These are phyloP conservation scores for Agelas oroides DNA, from an alignment of 37 sponge, comb jelly and placozoan genomes.

Conservation along the genomic window DNA sequence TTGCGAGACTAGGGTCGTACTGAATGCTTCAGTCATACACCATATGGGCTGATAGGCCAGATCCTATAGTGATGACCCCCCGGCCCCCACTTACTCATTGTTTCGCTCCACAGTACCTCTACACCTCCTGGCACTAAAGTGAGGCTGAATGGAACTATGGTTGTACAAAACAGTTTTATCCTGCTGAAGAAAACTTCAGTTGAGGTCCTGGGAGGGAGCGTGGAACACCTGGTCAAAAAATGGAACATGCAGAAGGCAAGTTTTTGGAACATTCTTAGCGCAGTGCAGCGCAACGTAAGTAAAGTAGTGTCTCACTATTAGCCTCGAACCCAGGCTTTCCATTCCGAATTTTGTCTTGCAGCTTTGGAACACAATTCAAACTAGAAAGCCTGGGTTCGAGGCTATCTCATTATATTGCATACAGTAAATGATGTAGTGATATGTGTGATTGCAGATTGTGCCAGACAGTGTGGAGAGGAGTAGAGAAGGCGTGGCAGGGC, in stretches of 20 bases:
- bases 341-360: too few relatives aligned
- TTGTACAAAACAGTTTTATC: conserved; percentile 66
- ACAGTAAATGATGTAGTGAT: too few relatives aligned
- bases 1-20: too few relatives aligned
- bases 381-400: too few relatives aligned
- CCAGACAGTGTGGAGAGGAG: conserved; percentile 44
- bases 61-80: neutral
- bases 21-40: neutral
- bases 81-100: neutral
- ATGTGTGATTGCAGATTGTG: conserved; percentile 15
- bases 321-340: too few relatives aligned
- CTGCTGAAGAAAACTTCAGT: conserved; percentile 42
- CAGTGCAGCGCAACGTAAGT: too few relatives aligned
- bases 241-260: conserved; percentile 33
- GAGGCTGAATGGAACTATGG: conserved; percentile 34
- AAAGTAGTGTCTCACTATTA: too few relatives aligned
- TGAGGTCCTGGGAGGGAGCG: conserved; percentile 59
- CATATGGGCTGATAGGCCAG: too few relatives aligned
- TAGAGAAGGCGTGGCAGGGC: neutral
- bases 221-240: conserved; percentile 70
- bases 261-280: neutral
- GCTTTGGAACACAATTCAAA: too few relatives aligned
- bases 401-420: too few relatives aligned
- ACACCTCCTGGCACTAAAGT: conserved; percentile 84
- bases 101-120: conserved; percentile 42